A percentile compares a stretch with the other conserved stretches of the same genome.
These are phyloP conservation scores for Hetaerina americana DNA, from an alignment of 1,140 invertebrate genomes.

Conservation along the genomic window DNA sequence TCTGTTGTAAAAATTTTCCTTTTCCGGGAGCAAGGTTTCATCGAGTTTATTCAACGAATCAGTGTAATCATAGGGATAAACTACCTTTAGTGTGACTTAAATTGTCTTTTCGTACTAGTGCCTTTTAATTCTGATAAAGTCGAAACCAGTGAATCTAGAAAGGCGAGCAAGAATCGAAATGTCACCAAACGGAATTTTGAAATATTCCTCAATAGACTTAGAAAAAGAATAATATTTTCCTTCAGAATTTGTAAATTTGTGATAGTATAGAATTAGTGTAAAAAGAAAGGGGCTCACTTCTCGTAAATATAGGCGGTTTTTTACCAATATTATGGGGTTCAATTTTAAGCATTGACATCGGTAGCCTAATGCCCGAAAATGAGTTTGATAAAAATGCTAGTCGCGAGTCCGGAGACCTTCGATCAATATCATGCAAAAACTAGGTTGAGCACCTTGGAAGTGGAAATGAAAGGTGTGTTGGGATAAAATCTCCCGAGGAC, in stretches of 20 bases:
- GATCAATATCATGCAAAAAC: no score
- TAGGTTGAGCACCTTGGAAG: no score
- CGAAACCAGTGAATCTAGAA: slow-evolving; percentile 18
- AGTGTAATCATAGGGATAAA: slow-evolving; percentile 24
- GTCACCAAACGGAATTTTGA: slow-evolving; percentile 19
- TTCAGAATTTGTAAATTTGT: not conserved
- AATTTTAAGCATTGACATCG: no score
- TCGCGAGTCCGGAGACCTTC: no score
- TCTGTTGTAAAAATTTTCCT: slow-evolving; percentile 25
- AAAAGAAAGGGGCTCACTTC: no score
- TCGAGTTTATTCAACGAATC: slow-evolving; percentile 21
- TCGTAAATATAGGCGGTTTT: no score
- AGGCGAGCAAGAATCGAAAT: slow-evolving; percentile 21
- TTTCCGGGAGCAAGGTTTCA: slow-evolving; percentile 23
- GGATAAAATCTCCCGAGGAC: no score
- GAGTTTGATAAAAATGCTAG: no score
- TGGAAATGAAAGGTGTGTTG: no score
- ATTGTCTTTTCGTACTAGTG: slow-evolving; percentile 4
- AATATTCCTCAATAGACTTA: not conserved
- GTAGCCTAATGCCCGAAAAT: no score
- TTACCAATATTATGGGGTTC: no score
- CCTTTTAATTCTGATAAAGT: slow-evolving; percentile 7
- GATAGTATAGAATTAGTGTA: no score
- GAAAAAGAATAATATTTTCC: not conserved
- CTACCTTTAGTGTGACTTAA: slow-evolving; percentile 19